Evolutionary conservation across 2,797 vertebrate species (phyloP), one percentile per base, ranked within the genome.

Genomic region (Anabas testudineus): DNA sequence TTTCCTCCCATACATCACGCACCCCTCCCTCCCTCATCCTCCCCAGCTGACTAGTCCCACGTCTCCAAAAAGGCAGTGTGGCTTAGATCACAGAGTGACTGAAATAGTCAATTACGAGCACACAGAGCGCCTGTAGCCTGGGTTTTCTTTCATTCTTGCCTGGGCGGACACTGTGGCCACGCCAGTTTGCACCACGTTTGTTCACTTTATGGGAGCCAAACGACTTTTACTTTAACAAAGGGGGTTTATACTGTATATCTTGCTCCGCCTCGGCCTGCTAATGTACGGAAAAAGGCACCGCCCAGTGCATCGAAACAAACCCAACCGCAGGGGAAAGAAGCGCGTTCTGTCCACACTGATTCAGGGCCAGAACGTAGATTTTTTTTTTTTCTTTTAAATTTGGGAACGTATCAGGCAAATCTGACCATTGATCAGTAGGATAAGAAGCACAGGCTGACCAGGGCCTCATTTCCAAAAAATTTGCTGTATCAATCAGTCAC

Each of bases 221-320:
- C 3, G 19, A 49, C 63, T 76, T 76, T 77, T 71, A 70, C 73
- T 52, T 74, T 61, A 60, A 32, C 52, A 37, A 52, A 62, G 51
- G 37, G 19, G 34, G 68, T 69, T 78, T 79, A 56, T 55, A 37
- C 79, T 80, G 54, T 56, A 39, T 36, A 61, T 1, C 67, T 78
- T 14, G 64, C 85, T 89, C 73, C 24, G 18, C 80, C 78, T 71
- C 58, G 74, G 80, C 87, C 87, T 88, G 86, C 88, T 88, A 86
- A 78, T 51, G 59, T 63, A 47, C 43, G 48, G 39, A 42, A 7
- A 39, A 28, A 73, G 59, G 73, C 65, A 59, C 73, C 60, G 43
- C 69, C 71, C 77, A 36, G 75, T 64, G 71, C 77, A 53, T 37
- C 1, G 4, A 82, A 77, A 74, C 71, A 54, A 84, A 81, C 78